Evolutionary conservation across 2,888 invertebrate genomes (phyloP).

Genomic region (Ophion costatus): DNA sequence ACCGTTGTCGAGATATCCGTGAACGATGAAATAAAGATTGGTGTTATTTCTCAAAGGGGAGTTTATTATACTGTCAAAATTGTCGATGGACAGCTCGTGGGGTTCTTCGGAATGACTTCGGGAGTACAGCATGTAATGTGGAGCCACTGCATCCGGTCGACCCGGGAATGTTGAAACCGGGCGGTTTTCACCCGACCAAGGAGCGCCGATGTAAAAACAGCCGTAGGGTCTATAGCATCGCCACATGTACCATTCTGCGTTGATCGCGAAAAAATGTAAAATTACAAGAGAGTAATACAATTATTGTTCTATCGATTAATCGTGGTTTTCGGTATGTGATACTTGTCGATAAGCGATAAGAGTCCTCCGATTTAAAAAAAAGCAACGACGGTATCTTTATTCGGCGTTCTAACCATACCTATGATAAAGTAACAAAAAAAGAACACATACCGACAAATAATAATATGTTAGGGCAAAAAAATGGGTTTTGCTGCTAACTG

Average conservation of each 20-base stretch:
- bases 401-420: too few relatives aligned
- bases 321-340: too few relatives aligned
- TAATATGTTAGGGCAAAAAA: too few relatives aligned
- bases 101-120: conserved; percentile 84
- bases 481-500: too few relatives aligned
- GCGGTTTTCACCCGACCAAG: conserved; percentile 91
- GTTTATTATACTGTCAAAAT: conserved; percentile 86
- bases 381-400: too few relatives aligned
- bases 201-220: conserved; percentile 91
- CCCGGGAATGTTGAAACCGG: conserved; percentile 93
- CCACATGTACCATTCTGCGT: conserved; percentile 82
- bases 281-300: neutral
- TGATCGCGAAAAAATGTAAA: neutral
- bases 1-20: conserved; percentile 95
- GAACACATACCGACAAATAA: too few relatives aligned
- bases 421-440: too few relatives aligned
- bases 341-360: too few relatives aligned
- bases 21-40: conserved; percentile 91
- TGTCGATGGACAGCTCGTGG: conserved; percentile 88
- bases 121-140: conserved; percentile 86
- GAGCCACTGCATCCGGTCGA: conserved; percentile 88
- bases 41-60: conserved; percentile 87
- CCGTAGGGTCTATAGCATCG: conserved; percentile 92
- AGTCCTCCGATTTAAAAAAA: too few relatives aligned
- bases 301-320: neutral